These are phyloP conservation scores for Xanthia togata DNA, from an alignment of 2,888 invertebrate genomes.

Conservation along the genomic window DNA sequence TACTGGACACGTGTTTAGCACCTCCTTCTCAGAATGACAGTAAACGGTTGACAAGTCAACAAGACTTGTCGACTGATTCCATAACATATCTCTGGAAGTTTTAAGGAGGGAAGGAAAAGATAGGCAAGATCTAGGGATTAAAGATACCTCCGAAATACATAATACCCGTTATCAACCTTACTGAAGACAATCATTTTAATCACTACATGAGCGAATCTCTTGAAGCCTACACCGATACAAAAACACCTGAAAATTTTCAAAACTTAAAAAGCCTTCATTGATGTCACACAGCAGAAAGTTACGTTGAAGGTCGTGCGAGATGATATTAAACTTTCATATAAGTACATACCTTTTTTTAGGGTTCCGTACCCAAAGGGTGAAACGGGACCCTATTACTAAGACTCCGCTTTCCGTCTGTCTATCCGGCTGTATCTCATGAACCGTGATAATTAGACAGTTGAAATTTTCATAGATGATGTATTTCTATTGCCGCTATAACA, in stretches of 20 bases:
- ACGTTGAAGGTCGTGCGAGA: not conserved
- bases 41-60: not conserved
- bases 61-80: not conserved
- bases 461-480: no score
- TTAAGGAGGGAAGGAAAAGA: not conserved
- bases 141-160: not conserved
- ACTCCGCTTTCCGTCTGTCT: no score
- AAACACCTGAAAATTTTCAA: no score
- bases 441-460: no score
- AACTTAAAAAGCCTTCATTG: not conserved
- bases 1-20: not conserved
- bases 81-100: not conserved
- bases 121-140: not conserved
- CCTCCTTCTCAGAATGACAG: not conserved
- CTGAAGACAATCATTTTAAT: not conserved
- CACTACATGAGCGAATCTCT: no score
- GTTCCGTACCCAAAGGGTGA: no score
- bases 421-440: no score
- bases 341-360: not conserved
- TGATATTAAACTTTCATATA: constrained; percentile 17
- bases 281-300: not conserved
- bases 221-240: not conserved
- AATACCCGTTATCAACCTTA: not conserved
- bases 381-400: no score
- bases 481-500: no score